Evolutionary conservation across 2,113 vertebrate species (phyloP).

Genomic region (Chauna torquata): DNA sequence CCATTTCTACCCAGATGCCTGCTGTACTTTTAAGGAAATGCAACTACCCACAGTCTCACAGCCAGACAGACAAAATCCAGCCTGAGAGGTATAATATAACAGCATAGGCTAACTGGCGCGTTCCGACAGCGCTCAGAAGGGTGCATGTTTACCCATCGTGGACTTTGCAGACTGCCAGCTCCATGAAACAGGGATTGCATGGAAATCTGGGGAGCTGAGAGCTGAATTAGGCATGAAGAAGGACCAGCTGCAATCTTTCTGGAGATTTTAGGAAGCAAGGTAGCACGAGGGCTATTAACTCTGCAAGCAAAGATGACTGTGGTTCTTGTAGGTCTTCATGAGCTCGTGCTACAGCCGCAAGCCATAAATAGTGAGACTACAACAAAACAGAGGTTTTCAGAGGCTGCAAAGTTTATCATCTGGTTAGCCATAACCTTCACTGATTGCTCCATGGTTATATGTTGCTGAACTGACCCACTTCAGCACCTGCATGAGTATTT

Average conservation of each 20-base stretch:
- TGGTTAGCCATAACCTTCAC: background rate
- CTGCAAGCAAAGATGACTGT: background rate
- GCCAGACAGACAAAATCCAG: conserved; percentile 21
- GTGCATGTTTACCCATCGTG: background rate
- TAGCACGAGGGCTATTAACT: background rate
- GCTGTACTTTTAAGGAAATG: conserved; percentile 64
- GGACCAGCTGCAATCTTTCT: background rate
- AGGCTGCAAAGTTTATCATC: background rate
- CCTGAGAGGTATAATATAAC: conserved; percentile 12
- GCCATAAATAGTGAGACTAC: background rate
- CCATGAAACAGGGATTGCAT: background rate
- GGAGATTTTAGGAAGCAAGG: background rate
- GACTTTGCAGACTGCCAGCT: background rate
- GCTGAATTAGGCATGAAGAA: background rate
- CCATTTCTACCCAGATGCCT: background rate
- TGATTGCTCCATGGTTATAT: background rate
- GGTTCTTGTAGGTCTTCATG: background rate
- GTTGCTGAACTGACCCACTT: background rate
- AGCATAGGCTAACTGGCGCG: background rate
- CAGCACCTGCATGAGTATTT: background rate
- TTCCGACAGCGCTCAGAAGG: background rate
- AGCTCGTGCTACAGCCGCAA: background rate
- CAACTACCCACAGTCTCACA: background rate
- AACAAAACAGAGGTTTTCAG: conserved; percentile 8
- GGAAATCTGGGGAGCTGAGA: background rate